phyloP scores from a whole-genome alignment of 2,113 vertebrate species.

The Pontoporia blainvillei region DNA sequence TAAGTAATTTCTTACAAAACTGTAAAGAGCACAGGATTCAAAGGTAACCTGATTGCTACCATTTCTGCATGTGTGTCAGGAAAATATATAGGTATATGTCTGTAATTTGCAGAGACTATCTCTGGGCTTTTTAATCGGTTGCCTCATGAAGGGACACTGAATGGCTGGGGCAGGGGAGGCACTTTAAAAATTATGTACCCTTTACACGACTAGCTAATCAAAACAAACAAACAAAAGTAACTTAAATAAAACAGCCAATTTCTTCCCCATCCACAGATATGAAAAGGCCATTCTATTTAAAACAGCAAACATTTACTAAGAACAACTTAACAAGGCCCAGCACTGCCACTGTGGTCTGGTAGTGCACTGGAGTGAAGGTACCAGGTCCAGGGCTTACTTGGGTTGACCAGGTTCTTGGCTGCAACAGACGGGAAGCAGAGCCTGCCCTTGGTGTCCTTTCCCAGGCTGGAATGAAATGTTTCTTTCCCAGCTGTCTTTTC shows the following conservation, averaged over 20 bases:
- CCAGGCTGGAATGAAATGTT: constrained; percentile 52
- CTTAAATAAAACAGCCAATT: not conserved
- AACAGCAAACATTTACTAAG: not conserved
- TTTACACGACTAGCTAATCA: constrained; percentile 5
- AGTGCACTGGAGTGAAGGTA: not conserved
- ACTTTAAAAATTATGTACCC: not conserved
- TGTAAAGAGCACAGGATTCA: not conserved
- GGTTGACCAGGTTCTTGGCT: constrained; percentile 32
- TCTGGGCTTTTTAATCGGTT: not conserved
- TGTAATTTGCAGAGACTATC: not conserved
- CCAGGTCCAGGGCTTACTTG: not conserved
- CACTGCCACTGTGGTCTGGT: not conserved
- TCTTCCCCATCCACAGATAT: not conserved
- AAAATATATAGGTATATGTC: not conserved
- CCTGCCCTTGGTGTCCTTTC: constrained; percentile 51
- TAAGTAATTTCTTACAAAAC: not conserved
- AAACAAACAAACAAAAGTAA: constrained; percentile 22
- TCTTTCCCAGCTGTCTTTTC: constrained; percentile 55
- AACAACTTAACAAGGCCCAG: not conserved
- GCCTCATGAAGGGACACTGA: not conserved
- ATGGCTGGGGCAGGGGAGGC: not conserved
- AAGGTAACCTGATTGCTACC: not conserved
- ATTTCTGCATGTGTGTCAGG: not conserved
- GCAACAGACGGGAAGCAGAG: not conserved
- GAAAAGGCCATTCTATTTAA: not conserved